Percentiles rank a stretch among this genome's conserved stretches.
Conservation (phyloP, 2,888 invertebrate species). For the Melipona bicolor region DNA sequence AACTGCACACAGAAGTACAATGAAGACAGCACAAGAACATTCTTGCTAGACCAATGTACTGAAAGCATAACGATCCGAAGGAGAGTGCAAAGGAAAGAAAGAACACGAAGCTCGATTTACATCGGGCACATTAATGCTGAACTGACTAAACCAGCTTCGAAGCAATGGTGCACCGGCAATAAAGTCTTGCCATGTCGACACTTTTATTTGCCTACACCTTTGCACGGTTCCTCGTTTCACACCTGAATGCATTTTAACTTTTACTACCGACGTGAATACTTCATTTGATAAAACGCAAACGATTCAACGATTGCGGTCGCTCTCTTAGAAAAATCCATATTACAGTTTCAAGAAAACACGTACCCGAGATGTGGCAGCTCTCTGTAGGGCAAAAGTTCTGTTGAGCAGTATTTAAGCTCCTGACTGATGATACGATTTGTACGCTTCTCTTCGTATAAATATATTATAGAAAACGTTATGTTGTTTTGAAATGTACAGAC, state of each 20-base stretch:
- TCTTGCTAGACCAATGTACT: slow-evolving; percentile 16
- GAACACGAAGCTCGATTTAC: slow-evolving; percentile 35
- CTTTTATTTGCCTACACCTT: slow-evolving; percentile 63
- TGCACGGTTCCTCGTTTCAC: slow-evolving; percentile 55
- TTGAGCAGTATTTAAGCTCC: not conserved
- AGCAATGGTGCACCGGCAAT: slow-evolving; percentile 52
- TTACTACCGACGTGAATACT: slow-evolving; percentile 39
- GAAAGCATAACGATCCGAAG: slow-evolving; percentile 26
- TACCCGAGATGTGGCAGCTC: slow-evolving; percentile 8
- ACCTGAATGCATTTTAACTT: slow-evolving; percentile 56
- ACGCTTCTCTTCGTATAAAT: slow-evolving; percentile 11
- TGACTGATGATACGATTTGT: not conserved
- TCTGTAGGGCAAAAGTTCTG: slow-evolving; percentile 4
- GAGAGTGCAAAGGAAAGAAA: slow-evolving; percentile 20
- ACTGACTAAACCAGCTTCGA: slow-evolving; percentile 62
- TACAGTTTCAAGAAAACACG: slow-evolving; percentile 17
- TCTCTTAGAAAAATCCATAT: slow-evolving; percentile 50
- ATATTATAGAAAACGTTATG: too few species aligned
- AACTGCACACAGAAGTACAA: slow-evolving; percentile 14
- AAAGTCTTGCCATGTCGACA: slow-evolving; percentile 61
- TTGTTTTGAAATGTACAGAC: not conserved
- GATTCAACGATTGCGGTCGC: slow-evolving; percentile 50
- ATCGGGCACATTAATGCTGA: slow-evolving; percentile 60
- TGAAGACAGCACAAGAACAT: not conserved
- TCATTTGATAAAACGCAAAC: slow-evolving; percentile 37